phyloP scores from a whole-genome alignment of 2,888 invertebrate genomes.

The Cylindroiulus punctatus region DNA sequence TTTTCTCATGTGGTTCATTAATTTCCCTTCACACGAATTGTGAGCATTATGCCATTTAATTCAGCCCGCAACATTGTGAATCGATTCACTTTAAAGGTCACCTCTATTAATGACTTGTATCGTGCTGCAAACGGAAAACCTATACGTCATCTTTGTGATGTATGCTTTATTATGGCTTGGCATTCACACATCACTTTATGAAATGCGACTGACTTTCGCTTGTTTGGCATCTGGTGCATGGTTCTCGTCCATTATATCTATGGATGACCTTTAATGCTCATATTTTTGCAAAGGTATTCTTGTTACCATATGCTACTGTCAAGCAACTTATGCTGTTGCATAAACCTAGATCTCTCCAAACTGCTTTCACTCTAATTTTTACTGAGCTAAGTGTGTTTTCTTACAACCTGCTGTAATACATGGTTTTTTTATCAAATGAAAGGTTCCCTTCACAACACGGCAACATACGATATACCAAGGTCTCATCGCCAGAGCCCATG shows the following conservation, averaged over 20 bases:
- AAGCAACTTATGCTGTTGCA: neutral
- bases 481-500: slow-evolving; percentile 56
- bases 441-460: slow-evolving; percentile 26
- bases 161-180: neutral
- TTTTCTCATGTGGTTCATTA: neutral
- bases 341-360: neutral
- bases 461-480: slow-evolving; percentile 59
- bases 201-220: neutral
- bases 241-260: neutral
- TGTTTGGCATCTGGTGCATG: neutral
- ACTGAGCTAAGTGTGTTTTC: neutral
- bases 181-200: neutral
- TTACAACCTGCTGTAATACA: neutral
- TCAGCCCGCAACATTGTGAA: neutral
- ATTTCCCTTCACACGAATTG: neutral
- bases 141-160: neutral
- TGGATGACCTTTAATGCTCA: too few species aligned
- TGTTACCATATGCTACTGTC: neutral
- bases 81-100: neutral
- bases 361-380: neutral
- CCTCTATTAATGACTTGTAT: neutral
- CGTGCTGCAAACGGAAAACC: neutral
- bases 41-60: neutral
- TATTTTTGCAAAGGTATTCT: neutral
- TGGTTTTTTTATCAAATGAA: neutral